Conservation (phyloP, 1,140 invertebrate species). For the Drosophila ananassae region DNA sequence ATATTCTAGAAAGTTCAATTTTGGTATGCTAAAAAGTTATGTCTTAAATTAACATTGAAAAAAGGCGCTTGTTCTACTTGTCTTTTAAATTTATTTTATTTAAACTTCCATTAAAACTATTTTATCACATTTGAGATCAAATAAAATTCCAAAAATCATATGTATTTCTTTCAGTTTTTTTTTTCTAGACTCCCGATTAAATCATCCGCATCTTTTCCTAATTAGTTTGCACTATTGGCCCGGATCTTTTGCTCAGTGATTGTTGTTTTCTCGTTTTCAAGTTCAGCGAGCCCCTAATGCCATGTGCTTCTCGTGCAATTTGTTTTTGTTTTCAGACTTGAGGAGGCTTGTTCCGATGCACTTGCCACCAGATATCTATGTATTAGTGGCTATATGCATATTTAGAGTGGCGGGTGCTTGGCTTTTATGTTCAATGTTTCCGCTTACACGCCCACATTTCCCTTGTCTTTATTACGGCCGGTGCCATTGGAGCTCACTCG, state of each 20-base stretch:
- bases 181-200: constrained; percentile 28
- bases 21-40: too few species aligned
- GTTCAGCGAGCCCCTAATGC: constrained; percentile 43
- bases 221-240: constrained; percentile 59
- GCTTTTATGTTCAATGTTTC: constrained; percentile 30
- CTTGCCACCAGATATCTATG: constrained; percentile 17
- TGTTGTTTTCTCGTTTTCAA: constrained; percentile 49
- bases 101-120: background rate
- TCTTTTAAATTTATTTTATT: too few species aligned
- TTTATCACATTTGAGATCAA: background rate
- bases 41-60: too few species aligned
- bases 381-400: background rate
- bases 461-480: constrained; percentile 14
- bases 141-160: background rate
- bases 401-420: constrained; percentile 6
- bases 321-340: constrained; percentile 9
- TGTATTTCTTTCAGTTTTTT: background rate
- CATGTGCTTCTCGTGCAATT: constrained; percentile 17
- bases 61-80: too few species aligned
- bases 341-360: constrained; percentile 43
- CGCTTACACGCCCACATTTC: constrained; percentile 46
- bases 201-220: constrained; percentile 60
- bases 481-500: constrained; percentile 11
- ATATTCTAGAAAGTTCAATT: background rate
- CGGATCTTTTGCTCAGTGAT: constrained; percentile 33